A percentile compares a stretch with the other conserved stretches of the same genome.
These are phyloP conservation scores for Sweltsa coloradensis DNA, from an alignment of 1,140 invertebrate species.

Conservation along the genomic window DNA sequence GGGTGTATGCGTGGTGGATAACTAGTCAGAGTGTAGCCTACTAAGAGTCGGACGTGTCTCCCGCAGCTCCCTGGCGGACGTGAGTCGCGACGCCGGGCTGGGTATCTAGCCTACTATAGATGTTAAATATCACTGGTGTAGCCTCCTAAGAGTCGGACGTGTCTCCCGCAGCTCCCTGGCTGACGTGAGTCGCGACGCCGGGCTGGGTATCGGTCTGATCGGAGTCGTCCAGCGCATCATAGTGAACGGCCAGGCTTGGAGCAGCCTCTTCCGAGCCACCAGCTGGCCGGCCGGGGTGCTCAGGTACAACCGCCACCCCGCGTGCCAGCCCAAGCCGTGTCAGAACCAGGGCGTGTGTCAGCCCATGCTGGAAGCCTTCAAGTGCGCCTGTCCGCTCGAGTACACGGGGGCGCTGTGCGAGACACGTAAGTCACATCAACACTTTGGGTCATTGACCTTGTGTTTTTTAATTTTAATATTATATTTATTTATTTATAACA, in stretches of 20 bases:
- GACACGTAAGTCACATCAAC: conserved; percentile 41
- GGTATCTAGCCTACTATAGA: no score
- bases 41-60: conserved; percentile 8
- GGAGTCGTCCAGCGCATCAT: conserved; percentile 76
- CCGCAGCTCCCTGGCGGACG: conserved; percentile 49
- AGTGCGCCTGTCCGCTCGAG: conserved; percentile 52
- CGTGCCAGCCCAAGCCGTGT: conserved; percentile 50
- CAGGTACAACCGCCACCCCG: conserved; percentile 51
- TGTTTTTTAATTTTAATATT: background rate
- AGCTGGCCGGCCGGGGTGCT: conserved; percentile 35
- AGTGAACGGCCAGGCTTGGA: conserved; percentile 58
- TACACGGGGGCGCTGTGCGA: conserved; percentile 61
- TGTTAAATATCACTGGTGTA: no score
- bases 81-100: conserved; percentile 60
- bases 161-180: conserved; percentile 43
- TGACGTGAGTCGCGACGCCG: conserved; percentile 57
- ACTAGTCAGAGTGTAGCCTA: conserved; percentile 7
- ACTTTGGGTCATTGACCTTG: background rate
- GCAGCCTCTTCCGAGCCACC: conserved; percentile 31
- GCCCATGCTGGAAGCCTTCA: conserved; percentile 54
- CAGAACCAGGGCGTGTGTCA: conserved; percentile 63
- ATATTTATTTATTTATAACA: conserved; percentile 2
- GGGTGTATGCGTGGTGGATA: no score
- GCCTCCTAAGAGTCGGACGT: background rate
- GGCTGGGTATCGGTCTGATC: conserved; percentile 56